Conservation (phyloP, 2,888 invertebrate genomes). For the Aleiodes testaceus region DNA sequence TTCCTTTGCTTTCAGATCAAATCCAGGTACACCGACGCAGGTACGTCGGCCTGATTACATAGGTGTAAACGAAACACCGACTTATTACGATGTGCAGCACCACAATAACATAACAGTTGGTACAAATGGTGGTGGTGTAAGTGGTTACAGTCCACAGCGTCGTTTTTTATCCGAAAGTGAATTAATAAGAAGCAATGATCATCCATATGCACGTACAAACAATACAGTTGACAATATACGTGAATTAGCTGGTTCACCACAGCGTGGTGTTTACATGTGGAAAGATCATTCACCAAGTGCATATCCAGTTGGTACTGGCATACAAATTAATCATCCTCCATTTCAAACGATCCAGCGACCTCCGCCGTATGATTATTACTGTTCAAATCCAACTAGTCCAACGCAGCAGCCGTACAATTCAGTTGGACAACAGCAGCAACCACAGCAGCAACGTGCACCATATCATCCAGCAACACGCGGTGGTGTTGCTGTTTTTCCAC, state of each 20-base stretch:
- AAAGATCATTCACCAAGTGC: constrained; percentile 82
- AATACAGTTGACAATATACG: constrained; percentile 90
- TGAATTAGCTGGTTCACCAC: constrained; percentile 90
- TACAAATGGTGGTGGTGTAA: constrained; percentile 61
- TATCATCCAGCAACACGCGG: constrained; percentile 80
- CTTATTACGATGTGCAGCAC: constrained; percentile 71
- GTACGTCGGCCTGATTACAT: constrained; percentile 92
- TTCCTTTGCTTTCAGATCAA: constrained; percentile 80
- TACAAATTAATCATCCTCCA: constrained; percentile 51
- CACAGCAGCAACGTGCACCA: constrained; percentile 70
- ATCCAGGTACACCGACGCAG: constrained; percentile 93
- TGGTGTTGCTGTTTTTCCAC: constrained; percentile 81
- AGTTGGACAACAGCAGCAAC: constrained; percentile 59
- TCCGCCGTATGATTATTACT: constrained; percentile 75
- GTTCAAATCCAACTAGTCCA: constrained; percentile 85
- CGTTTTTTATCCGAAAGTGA: constrained; percentile 87
- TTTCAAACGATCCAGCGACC: constrained; percentile 47
- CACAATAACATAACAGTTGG: constrained; percentile 48
- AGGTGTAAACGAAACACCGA: constrained; percentile 76
- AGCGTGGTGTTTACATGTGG: constrained; percentile 87
- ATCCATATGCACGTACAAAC: constrained; percentile 81
- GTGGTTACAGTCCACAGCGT: constrained; percentile 70
- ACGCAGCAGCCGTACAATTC: constrained; percentile 75
- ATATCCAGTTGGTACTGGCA: constrained; percentile 65
- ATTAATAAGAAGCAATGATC: constrained; percentile 66